Evolutionary conservation across 2,888 invertebrate species (phyloP).

Genomic region (Podabrus alpinus): DNA sequence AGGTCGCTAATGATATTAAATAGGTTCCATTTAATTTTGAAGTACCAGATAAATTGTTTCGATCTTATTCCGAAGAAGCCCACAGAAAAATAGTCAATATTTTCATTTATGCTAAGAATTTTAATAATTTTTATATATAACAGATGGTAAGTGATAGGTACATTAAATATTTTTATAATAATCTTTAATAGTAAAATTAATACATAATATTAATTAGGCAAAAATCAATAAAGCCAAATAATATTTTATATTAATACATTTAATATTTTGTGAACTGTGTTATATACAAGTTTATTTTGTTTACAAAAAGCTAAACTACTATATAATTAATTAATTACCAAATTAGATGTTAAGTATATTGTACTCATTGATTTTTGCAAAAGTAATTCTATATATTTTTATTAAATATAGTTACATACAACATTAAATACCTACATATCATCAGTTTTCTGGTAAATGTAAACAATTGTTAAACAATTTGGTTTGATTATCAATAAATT

Average conservation of each 20-base stretch:
- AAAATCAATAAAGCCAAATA: not conserved
- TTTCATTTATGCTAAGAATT: not conserved
- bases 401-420: not conserved
- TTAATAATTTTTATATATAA: not conserved
- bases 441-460: not conserved
- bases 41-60: too few species aligned
- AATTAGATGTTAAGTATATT: not conserved
- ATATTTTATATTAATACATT: not conserved
- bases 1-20: too few species aligned
- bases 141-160: not conserved
- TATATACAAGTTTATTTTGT: not conserved
- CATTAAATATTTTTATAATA: not conserved
- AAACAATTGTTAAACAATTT: not conserved
- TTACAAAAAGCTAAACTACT: not conserved
- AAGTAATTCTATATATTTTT: not conserved
- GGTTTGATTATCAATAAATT: not conserved
- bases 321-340: not conserved
- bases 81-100: not conserved
- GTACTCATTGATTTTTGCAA: not conserved
- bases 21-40: too few species aligned
- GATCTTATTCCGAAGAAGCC: too few species aligned
- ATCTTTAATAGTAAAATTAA: not conserved
- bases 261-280: not conserved
- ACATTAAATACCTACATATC: not conserved
- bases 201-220: not conserved